These are phyloP conservation scores for Ephydatia muelleri DNA, from an alignment of 37 sponge, comb jelly and placozoan species.

Conservation along the genomic window DNA sequence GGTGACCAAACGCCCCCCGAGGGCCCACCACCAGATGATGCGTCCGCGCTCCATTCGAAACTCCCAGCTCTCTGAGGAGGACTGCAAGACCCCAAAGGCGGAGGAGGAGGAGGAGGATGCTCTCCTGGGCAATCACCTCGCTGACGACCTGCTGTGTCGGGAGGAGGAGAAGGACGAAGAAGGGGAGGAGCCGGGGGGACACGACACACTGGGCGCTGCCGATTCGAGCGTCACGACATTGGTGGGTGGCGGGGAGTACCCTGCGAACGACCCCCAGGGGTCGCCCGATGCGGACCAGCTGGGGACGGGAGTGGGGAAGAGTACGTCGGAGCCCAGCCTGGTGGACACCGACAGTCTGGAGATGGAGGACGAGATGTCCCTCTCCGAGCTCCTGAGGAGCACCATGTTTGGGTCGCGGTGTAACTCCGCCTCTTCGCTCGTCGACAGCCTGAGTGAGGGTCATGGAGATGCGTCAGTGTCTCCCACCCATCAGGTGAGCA, in stretches of 20 bases:
- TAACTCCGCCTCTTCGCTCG: constrained; percentile 47
- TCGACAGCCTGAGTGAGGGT: constrained; percentile 10
- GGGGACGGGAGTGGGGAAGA: not conserved
- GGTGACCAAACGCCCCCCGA: not conserved
- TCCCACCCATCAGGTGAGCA: constrained; percentile 31
- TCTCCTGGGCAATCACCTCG: not conserved
- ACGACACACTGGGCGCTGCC: not conserved
- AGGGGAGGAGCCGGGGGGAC: not conserved
- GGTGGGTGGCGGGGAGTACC: not conserved
- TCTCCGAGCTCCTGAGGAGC: constrained; percentile 43
- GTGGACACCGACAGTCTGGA: constrained; percentile 26
- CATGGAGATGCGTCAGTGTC: not conserved
- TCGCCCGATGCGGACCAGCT: not conserved
- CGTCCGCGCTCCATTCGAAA: not conserved
- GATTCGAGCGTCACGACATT: not conserved
- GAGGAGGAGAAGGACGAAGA: not conserved
- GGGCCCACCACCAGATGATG: not conserved
- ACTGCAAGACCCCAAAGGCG: not conserved
- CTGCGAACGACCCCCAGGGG: not conserved
- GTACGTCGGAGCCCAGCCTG: not conserved
- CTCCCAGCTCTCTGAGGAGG: not conserved
- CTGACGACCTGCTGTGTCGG: not conserved
- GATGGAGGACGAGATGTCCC: constrained; percentile 36
- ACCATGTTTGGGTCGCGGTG: constrained; percentile 42
- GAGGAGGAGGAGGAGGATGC: not conserved